Percentiles rank a stretch among this genome's conserved stretches.
phyloP scores from a whole-genome alignment of 2,888 invertebrate genomes.

The Horisme vitalbata region DNA sequence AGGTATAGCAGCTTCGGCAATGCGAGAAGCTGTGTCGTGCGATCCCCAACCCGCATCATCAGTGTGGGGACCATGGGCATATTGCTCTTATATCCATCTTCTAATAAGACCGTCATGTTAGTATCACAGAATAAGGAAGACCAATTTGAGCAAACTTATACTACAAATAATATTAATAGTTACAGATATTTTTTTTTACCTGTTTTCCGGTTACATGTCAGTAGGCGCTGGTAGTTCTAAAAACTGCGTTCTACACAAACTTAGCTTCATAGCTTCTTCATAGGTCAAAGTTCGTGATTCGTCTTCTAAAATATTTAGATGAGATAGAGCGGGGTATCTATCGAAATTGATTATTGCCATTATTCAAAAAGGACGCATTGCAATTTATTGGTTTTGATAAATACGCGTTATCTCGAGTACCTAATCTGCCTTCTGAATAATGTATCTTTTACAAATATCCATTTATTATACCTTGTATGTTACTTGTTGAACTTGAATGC shows the following conservation, averaged over 20 bases:
- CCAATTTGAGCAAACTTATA: too few relatives aligned
- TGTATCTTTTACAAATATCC: conserved; percentile 19
- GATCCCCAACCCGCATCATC: too few relatives aligned
- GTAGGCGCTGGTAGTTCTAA: not conserved
- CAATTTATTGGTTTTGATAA: conserved; percentile 35
- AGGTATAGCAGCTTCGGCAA: too few relatives aligned
- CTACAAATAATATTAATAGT: too few relatives aligned
- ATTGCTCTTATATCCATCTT: too few relatives aligned
- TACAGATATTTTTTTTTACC: not conserved
- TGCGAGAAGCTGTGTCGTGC: too few relatives aligned
- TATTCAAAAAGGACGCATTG: conserved; percentile 35
- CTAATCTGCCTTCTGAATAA: conserved; percentile 31
- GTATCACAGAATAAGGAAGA: too few relatives aligned
- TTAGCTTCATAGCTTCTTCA: conserved; percentile 18
- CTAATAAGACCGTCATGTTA: too few relatives aligned
- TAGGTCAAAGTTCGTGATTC: conserved; percentile 64
- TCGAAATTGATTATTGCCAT: conserved; percentile 42
- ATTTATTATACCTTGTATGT: conserved; percentile 9
- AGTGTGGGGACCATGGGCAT: too few relatives aligned
- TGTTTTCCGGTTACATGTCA: not conserved
- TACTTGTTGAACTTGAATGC: too few relatives aligned
- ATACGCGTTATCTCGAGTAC: conserved; percentile 29
- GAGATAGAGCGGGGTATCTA: conserved; percentile 41
- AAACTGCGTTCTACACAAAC: conserved; percentile 3
- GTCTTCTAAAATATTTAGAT: conserved; percentile 47